These are phyloP conservation scores for Triplophysa dalaica DNA, from an alignment of 2,113 vertebrate species.

Conservation along the genomic window DNA sequence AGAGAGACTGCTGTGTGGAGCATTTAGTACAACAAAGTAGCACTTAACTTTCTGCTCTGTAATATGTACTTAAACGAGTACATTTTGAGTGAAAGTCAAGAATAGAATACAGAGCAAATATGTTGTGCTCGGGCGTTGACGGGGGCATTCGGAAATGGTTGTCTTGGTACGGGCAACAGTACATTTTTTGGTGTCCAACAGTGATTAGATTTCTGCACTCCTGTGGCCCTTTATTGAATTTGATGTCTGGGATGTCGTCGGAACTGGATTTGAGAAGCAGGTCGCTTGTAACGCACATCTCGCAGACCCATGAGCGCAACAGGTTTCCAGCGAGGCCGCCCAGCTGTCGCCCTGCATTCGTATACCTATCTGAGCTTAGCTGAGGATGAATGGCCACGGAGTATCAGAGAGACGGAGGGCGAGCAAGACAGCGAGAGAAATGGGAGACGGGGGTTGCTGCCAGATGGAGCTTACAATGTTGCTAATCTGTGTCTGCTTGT, in stretches of 20 bases:
- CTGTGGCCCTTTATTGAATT: constrained; percentile 38
- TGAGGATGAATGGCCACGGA: constrained; percentile 36
- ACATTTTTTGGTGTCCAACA: constrained; percentile 6
- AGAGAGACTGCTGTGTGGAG: constrained; percentile 15
- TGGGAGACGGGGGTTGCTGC: constrained; percentile 11
- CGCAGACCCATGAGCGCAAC: constrained; percentile 32
- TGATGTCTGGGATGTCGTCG: constrained; percentile 18
- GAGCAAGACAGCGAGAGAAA: neutral
- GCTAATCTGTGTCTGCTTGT: constrained; percentile 63
- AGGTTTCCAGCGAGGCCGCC: constrained; percentile 18
- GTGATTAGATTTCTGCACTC: constrained; percentile 22
- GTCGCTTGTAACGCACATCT: constrained; percentile 15
- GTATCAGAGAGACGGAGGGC: constrained; percentile 18
- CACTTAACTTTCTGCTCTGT: constrained; percentile 39
- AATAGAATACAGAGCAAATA: constrained; percentile 22
- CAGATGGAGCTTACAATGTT: constrained; percentile 54
- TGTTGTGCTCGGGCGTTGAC: neutral
- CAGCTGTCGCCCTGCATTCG: neutral
- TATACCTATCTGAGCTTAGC: constrained; percentile 46
- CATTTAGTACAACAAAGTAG: constrained; percentile 36
- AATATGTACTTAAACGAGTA: constrained; percentile 41
- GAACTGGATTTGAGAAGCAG: constrained; percentile 44
- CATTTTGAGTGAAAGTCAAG: constrained; percentile 21
- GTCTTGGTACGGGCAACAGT: neutral
- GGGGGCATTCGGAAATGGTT: neutral